Base-by-base conservation (phyloP, 53 echinoderm and acorn worm species). In the Zoroaster sp. region DNA sequence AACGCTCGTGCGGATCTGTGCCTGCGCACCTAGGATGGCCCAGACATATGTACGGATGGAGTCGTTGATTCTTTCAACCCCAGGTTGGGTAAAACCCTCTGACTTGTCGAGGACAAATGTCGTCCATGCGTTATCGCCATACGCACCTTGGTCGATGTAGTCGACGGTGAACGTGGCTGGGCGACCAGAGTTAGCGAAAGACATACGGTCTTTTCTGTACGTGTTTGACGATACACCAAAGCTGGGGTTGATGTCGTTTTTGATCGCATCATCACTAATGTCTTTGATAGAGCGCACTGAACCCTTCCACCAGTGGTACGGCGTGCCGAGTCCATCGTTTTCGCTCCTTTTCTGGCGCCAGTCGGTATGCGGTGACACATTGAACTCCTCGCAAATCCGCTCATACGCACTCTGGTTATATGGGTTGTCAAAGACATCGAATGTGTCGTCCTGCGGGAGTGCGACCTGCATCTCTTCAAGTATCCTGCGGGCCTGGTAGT, bases 11-110 rank as follows among this genome's bases (percentile, higher is more conserved):
- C 72, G 43, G 4, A 74, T 28, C 23, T 74, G 55, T 7, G 55
- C 55, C 12, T 87, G 88, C 5, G 75, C 74, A 14, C 88, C 88
- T 2, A 87, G 36, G 37, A 77, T 77, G 5, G 88, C 88, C 88
- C 77, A 77, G 3, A 76, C 78, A 15, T 75, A 88, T 32, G 87
- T 74, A 20, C 87, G 74, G 42, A 87, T 74, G 0, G 12, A 49
- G 66, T 87, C 87, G 63, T 74, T 87, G 53, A 87, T 42, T 69
- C 85, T 69, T 33, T 44, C 43, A 42, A 83, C 74, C 68, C 81
- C 81, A 40, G 81, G 67, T 28, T 66, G 41, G 66, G 81, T 80
- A 66, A 80, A 65, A 3, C 66, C 81, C 15, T 80, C 15, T 21
- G 81, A 40, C 34, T 80, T 66, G 66, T 80, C 81, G 65, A 80